A percentile compares a stretch with the other conserved stretches of the same genome.
Conservation (phyloP, 2,113 vertebrate species). For the Pagrus major region DNA sequence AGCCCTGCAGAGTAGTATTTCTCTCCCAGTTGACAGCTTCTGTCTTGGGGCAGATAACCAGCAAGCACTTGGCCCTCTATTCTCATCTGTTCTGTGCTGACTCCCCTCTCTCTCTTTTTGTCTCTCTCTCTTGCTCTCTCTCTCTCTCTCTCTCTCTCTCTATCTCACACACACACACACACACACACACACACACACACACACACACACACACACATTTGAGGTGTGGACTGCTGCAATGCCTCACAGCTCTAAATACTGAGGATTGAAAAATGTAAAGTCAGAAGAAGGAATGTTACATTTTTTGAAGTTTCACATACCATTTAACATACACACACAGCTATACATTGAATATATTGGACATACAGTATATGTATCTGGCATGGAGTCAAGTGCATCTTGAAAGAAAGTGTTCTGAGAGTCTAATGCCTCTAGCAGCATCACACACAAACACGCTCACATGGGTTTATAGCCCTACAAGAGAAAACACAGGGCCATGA, state of each 20-base stretch:
- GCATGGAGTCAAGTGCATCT: neutral
- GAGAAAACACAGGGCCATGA: constrained; percentile 41
- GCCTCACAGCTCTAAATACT: constrained; percentile 17
- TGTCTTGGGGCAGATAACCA: constrained; percentile 65
- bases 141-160: no score
- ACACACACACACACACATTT: neutral
- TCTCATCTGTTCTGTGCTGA: constrained; percentile 42
- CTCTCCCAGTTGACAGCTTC: constrained; percentile 71
- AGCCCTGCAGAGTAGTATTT: constrained; percentile 59
- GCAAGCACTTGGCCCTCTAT: constrained; percentile 30
- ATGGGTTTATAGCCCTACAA: constrained; percentile 42
- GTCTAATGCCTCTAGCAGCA: neutral
- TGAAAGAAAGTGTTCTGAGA: constrained; percentile 25
- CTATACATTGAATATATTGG: neutral
- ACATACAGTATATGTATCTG: neutral
- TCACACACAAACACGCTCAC: constrained; percentile 6
- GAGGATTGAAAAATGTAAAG: neutral
- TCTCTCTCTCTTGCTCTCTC: neutral
- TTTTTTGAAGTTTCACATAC: neutral
- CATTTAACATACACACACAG: neutral
- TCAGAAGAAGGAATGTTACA: neutral
- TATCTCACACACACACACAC: neutral
- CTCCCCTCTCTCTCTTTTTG: constrained; percentile 1
- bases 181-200: constrained; percentile 4
- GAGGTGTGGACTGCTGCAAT: constrained; percentile 4